Evolutionary conservation across 2,888 invertebrate genomes (phyloP).

Genomic region (Argyresthia goedartella): DNA sequence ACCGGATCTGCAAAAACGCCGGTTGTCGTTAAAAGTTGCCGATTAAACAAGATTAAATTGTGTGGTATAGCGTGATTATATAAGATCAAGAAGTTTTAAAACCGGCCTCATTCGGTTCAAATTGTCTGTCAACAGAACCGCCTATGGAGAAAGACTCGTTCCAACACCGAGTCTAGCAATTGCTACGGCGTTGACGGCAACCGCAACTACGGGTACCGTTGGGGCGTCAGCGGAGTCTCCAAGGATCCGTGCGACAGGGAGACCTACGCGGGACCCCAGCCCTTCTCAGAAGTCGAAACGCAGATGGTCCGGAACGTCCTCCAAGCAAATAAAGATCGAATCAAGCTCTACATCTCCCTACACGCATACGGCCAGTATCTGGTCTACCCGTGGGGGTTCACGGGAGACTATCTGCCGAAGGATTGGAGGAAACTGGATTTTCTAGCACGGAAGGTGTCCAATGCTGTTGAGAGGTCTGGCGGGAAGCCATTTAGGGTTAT

Average conservation of each 20-base stretch:
- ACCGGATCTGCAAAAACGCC: no score
- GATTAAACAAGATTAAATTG: no score
- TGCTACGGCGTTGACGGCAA: constrained; percentile 79
- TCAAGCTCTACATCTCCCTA: constrained; percentile 76
- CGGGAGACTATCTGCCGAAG: constrained; percentile 52
- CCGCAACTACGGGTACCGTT: constrained; percentile 77
- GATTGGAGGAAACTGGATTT: constrained; percentile 54
- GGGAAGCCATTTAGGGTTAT: constrained; percentile 53
- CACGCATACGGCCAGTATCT: constrained; percentile 78
- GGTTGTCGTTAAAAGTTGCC: no score
- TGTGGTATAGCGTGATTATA: no score
- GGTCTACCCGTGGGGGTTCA: constrained; percentile 76
- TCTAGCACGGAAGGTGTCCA: constrained; percentile 45
- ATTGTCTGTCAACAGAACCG: constrained; percentile 61
- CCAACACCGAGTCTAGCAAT: constrained; percentile 22
- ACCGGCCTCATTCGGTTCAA: no score
- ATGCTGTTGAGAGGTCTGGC: constrained; percentile 48
- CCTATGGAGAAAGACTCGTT: constrained; percentile 75
- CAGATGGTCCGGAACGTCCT: constrained; percentile 66
- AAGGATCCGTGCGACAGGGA: constrained; percentile 67
- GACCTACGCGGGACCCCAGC: constrained; percentile 68
- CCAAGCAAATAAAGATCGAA: constrained; percentile 45
- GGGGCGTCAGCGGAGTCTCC: constrained; percentile 77
- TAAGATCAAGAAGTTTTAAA: no score
- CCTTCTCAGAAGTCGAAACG: constrained; percentile 76